Conservation (phyloP, 2,888 invertebrate species). For the Eurytoma californica region DNA sequence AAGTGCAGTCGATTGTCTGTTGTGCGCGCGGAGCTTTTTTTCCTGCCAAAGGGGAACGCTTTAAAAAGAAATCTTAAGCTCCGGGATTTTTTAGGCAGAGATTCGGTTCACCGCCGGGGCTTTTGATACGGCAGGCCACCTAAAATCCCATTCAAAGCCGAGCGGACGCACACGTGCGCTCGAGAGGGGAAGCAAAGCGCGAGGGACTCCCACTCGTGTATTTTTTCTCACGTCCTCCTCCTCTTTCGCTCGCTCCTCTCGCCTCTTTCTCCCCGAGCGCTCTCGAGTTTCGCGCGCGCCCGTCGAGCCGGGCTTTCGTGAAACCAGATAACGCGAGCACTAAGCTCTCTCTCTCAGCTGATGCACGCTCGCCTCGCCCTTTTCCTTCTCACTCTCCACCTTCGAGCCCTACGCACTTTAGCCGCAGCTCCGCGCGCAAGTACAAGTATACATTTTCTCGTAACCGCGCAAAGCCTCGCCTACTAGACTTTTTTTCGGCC, state of each 20-base stretch:
- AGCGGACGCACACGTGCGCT: no score
- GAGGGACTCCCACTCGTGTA: conserved; percentile 1
- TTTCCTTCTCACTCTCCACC: background rate
- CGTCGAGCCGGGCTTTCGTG: conserved; percentile 24
- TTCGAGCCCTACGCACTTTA: background rate
- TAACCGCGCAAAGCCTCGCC: background rate
- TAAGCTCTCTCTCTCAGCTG: conserved; percentile 48
- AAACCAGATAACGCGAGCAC: conserved; percentile 52
- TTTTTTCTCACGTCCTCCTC: conserved; percentile 27
- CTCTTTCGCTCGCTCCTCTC: background rate
- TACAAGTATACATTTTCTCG: background rate
- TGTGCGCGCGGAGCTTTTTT: no score
- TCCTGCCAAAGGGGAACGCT: no score
- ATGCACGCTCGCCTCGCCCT: conserved; percentile 14
- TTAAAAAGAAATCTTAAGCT: no score
- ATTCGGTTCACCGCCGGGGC: no score
- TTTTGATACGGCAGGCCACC: no score
- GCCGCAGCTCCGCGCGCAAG: background rate
- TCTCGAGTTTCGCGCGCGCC: conserved; percentile 46
- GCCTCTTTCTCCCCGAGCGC: conserved; percentile 21
- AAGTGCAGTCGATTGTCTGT: no score
- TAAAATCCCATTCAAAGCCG: no score
- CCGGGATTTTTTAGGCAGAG: no score
- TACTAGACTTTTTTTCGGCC: conserved; percentile 1
- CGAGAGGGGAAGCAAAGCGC: no score